A percentile compares a stretch with the other conserved stretches of the same genome.
phyloP scores from a whole-genome alignment of 2,888 invertebrate genomes.

The Ochropleura leucogaster region DNA sequence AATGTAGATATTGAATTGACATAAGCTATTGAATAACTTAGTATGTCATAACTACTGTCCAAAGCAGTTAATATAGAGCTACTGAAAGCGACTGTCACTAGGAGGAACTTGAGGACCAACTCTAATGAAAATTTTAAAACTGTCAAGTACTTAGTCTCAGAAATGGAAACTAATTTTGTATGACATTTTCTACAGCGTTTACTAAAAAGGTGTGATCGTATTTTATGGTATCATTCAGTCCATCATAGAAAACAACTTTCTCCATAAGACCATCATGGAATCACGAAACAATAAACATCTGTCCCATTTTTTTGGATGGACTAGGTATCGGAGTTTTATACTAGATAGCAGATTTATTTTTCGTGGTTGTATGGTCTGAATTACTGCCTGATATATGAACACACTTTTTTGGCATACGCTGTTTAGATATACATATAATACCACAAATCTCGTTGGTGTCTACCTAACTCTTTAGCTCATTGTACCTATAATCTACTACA shows the following conservation, averaged over 20 bases:
- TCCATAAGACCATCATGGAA: too few relatives aligned
- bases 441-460: background rate
- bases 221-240: too few relatives aligned
- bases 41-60: background rate
- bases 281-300: too few relatives aligned
- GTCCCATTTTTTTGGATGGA: too few relatives aligned
- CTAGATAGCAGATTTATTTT: too few relatives aligned
- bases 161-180: background rate
- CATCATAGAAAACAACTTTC: too few relatives aligned
- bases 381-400: too few relatives aligned
- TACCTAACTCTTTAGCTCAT: background rate
- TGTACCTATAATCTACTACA: constrained; percentile 8
- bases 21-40: background rate
- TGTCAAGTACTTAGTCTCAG: background rate
- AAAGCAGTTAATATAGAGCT: background rate
- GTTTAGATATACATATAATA: too few relatives aligned
- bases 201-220: too few relatives aligned
- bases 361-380: too few relatives aligned
- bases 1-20: background rate
- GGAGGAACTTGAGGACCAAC: background rate
- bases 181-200: background rate
- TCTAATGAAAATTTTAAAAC: background rate
- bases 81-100: background rate
- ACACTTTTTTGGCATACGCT: too few relatives aligned
- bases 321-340: too few relatives aligned